phyloP scores from a whole-genome alignment of 2,888 invertebrate genomes.

The Trissolcus japonicus region DNA sequence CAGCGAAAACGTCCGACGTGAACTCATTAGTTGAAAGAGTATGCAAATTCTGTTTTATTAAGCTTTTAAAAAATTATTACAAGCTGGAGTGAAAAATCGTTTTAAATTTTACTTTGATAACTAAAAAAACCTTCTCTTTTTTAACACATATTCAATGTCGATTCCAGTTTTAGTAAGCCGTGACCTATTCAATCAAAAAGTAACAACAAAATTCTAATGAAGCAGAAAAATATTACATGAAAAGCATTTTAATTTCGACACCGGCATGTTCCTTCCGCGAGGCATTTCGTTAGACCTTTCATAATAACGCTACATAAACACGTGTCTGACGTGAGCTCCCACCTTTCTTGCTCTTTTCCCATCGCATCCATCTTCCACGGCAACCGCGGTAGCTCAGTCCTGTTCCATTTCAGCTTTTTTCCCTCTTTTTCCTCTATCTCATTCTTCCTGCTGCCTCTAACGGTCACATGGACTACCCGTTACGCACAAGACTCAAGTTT shows the following conservation, averaged over 20 bases:
- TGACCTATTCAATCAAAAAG: too few relatives aligned
- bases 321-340: conserved; percentile 39
- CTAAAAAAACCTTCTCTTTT: too few relatives aligned
- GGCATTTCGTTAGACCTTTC: conserved; percentile 37
- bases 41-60: too few relatives aligned
- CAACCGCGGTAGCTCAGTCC: conserved; percentile 47
- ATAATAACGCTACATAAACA: conserved; percentile 51
- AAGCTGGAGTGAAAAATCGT: too few relatives aligned
- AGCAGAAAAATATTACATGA: neutral
- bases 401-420: conserved; percentile 55
- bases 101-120: too few relatives aligned
- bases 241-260: conserved; percentile 25
- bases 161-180: too few relatives aligned
- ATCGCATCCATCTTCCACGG: conserved; percentile 54
- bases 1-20: too few relatives aligned
- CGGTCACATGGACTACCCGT: conserved; percentile 55
- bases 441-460: conserved; percentile 55
- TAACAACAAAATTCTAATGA: too few relatives aligned
- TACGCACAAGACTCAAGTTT: conserved; percentile 57
- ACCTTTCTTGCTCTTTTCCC: conserved; percentile 54
- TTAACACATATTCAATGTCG: too few relatives aligned
- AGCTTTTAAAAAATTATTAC: too few relatives aligned
- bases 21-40: too few relatives aligned
- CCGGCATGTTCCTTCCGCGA: conserved; percentile 14
- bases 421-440: conserved; percentile 40